A percentile compares a stretch with the other conserved stretches of the same genome.
Conservation (phyloP, 2,888 invertebrate species). For the Chesias legatella region DNA sequence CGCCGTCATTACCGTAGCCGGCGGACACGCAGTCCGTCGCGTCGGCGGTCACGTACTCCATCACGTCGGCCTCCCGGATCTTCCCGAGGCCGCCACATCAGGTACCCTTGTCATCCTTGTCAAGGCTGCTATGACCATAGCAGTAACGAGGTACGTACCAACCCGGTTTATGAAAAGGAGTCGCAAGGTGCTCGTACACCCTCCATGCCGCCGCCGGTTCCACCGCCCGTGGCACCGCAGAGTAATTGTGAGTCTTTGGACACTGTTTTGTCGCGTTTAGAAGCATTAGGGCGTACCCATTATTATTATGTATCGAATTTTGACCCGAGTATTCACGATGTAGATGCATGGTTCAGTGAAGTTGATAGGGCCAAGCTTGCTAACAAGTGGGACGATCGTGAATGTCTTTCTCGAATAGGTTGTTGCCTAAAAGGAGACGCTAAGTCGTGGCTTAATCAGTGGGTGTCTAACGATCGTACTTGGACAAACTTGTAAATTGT, state of each 20-base stretch:
- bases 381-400: constrained; percentile 1
- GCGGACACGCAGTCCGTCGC: no score
- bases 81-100: no score
- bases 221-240: constrained; percentile 7
- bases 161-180: not conserved
- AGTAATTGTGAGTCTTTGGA: constrained; percentile 8
- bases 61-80: no score
- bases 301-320: constrained; percentile 13
- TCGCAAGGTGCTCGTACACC: constrained; percentile 6
- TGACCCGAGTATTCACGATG: constrained; percentile 15
- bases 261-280: not conserved
- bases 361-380: constrained; percentile 12
- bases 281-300: not conserved
- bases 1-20: no score
- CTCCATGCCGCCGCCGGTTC: constrained; percentile 4
- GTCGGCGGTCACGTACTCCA: no score
- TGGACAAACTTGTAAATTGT: constrained; percentile 24
- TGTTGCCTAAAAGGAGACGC: constrained; percentile 21
- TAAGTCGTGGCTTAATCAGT: constrained; percentile 15
- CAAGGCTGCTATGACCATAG: no score
- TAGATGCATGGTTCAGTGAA: constrained; percentile 18
- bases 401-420: constrained; percentile 6
- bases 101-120: no score
- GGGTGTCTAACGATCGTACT: constrained; percentile 14
- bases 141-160: no score